These are phyloP conservation scores for Uropetala carovei DNA, from an alignment of 2,888 invertebrate species.

Conservation along the genomic window DNA sequence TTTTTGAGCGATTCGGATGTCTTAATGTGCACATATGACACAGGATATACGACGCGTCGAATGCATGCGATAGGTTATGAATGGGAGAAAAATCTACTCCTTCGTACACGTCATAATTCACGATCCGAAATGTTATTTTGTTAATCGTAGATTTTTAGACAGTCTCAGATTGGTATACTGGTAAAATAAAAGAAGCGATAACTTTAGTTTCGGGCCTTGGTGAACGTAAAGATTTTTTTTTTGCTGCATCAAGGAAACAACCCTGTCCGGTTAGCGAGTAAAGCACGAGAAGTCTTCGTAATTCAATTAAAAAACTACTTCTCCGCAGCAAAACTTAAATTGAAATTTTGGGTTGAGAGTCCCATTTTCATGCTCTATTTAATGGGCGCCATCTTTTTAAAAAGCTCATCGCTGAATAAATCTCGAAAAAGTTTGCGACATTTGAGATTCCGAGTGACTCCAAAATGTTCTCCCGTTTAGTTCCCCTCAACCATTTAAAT, in stretches of 20 bases:
- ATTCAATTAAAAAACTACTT: background rate
- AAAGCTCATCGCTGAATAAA: slow-evolving; percentile 11
- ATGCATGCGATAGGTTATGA: too few species aligned
- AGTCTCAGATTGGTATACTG: too few species aligned
- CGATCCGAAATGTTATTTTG: too few species aligned
- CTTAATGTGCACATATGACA: too few species aligned
- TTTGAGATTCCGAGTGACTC: background rate
- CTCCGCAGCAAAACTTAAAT: background rate
- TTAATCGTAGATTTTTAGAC: too few species aligned
- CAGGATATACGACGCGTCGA: too few species aligned
- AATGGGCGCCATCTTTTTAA: background rate
- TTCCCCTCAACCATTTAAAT: background rate
- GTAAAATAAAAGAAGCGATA: too few species aligned
- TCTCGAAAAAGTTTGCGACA: slow-evolving; percentile 10
- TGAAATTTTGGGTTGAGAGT: background rate
- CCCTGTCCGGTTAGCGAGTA: background rate
- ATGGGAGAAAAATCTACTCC: too few species aligned
- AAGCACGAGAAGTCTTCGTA: background rate
- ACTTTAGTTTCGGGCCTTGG: too few species aligned
- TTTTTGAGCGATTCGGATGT: too few species aligned
- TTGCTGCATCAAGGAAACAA: background rate
- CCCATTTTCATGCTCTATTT: background rate
- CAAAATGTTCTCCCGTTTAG: background rate
- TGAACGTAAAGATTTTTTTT: background rate
- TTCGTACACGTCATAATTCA: too few species aligned